These are phyloP conservation scores for Oreochromis mossambicus DNA, from an alignment of 2,797 vertebrate species.

Conservation along the genomic window DNA sequence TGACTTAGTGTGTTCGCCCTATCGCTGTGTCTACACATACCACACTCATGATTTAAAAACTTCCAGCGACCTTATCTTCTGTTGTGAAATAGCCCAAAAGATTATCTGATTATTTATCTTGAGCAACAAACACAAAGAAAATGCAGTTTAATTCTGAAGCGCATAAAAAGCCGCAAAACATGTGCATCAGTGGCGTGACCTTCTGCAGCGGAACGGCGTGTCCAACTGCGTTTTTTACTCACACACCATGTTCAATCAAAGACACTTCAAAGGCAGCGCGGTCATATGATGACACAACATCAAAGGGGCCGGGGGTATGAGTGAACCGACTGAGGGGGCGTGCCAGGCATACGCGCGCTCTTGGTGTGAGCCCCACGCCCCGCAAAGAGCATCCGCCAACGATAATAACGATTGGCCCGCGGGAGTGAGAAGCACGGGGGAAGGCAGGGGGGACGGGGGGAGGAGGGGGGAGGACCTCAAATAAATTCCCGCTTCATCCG, in stretches of 20 bases:
- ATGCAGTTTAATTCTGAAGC: neutral
- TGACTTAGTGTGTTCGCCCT: neutral
- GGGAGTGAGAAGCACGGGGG: constrained; percentile 37
- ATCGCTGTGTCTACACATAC: neutral
- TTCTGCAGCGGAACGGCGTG: neutral
- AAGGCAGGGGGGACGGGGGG: neutral
- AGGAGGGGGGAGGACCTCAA: constrained; percentile 10
- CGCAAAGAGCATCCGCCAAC: constrained; percentile 59
- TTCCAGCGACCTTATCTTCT: neutral
- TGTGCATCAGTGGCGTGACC: neutral
- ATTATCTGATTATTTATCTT: neutral
- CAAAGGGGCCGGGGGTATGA: constrained; percentile 32
- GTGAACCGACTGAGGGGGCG: constrained; percentile 31
- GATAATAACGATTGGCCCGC: constrained; percentile 72
- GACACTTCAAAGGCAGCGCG: constrained; percentile 45
- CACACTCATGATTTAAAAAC: neutral
- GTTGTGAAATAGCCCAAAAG: neutral
- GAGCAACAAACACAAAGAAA: neutral
- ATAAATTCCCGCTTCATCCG: constrained; percentile 52
- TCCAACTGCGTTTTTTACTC: neutral
- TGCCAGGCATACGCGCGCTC: constrained; percentile 17
- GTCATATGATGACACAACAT: constrained; percentile 44
- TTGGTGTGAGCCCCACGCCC: constrained; percentile 65
- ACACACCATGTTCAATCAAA: constrained; percentile 16
- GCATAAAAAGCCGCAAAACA: neutral